Conservation (phyloP, 2,113 vertebrate genomes). For the Myiozetetes cayanensis region DNA sequence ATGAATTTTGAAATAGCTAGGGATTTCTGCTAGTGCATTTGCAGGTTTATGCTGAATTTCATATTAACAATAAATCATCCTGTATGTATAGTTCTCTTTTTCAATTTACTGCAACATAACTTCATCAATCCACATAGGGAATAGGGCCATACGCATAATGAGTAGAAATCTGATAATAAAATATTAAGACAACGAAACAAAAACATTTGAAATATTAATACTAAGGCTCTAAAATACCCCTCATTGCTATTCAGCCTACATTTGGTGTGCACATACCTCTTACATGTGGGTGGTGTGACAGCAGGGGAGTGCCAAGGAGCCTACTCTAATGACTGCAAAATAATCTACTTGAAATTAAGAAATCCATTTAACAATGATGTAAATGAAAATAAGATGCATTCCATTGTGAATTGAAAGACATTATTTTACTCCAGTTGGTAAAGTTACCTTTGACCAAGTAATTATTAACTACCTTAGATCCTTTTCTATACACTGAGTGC, state of each 20-base stretch:
- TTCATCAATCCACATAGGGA: constrained; percentile 49
- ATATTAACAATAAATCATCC: constrained; percentile 70
- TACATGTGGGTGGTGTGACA: neutral
- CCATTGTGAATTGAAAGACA: neutral
- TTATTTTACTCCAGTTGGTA: neutral
- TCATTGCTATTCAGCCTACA: constrained; percentile 28
- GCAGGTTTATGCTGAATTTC: constrained; percentile 67
- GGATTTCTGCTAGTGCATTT: constrained; percentile 64
- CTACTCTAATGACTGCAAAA: neutral
- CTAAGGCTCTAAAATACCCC: constrained; percentile 25
- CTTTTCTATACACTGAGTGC: neutral
- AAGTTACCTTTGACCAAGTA: neutral
- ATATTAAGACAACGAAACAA: constrained; percentile 69
- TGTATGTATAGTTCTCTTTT: constrained; percentile 66
- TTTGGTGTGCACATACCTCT: neutral
- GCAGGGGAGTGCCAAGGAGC: neutral
- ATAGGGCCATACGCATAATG: constrained; percentile 26
- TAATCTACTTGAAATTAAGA: constrained; percentile 3
- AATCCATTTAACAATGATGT: neutral
- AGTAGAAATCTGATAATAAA: constrained; percentile 68
- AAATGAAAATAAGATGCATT: constrained; percentile 1
- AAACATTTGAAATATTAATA: constrained; percentile 70
- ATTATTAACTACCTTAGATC: neutral
- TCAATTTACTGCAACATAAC: constrained; percentile 62
- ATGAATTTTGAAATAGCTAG: constrained; percentile 73